Conservation (phyloP, 2,888 invertebrate genomes). For the Sipha maydis region DNA sequence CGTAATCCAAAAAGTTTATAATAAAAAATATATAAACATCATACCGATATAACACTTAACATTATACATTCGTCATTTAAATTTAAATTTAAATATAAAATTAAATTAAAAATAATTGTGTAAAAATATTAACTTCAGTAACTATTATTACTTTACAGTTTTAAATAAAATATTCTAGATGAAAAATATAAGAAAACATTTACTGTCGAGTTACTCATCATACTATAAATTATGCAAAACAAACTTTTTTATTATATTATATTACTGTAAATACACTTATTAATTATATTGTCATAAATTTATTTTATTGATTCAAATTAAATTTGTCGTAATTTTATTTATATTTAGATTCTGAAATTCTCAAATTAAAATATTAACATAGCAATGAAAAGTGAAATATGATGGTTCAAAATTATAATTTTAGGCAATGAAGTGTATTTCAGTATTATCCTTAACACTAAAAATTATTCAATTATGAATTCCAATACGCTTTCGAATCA, state of each 20-base stretch:
- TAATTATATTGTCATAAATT: not conserved
- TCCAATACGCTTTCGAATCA: not conserved
- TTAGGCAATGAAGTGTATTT: not conserved
- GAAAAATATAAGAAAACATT: not conserved
- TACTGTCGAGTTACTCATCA: not conserved
- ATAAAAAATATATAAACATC: too few relatives aligned
- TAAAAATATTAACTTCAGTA: too few relatives aligned
- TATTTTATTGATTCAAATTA: not conserved
- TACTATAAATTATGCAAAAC: not conserved
- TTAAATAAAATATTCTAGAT: too few relatives aligned
- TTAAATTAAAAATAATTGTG: too few relatives aligned
- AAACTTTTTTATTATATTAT: not conserved
- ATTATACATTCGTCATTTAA: too few relatives aligned
- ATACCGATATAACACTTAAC: too few relatives aligned
- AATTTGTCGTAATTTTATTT: too few relatives aligned
- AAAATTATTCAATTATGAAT: conserved; percentile 15
- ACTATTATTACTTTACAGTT: too few relatives aligned
- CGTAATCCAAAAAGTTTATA: too few relatives aligned
- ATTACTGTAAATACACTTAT: not conserved
- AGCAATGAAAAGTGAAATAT: not conserved
- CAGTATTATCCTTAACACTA: not conserved
- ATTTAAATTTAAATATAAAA: too few relatives aligned
- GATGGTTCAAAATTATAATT: not conserved
- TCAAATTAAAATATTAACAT: not conserved
- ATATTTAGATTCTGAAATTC: too few relatives aligned